These are phyloP conservation scores for Tubulanus polymorphus DNA, from an alignment of 2,888 invertebrate genomes.

Conservation along the genomic window DNA sequence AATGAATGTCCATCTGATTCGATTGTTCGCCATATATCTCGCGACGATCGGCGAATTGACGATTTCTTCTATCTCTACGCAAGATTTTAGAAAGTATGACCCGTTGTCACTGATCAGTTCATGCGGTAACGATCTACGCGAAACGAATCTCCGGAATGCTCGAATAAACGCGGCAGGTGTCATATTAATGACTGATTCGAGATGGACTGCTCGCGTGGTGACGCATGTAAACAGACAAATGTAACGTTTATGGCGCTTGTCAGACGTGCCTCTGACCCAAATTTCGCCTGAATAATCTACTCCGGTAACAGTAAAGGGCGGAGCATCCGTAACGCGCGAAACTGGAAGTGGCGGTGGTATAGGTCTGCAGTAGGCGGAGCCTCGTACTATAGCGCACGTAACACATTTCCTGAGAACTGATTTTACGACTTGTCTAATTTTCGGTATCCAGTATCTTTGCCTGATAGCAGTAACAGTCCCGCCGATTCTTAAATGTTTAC, in stretches of 20 bases:
- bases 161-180: neutral
- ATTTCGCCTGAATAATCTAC: conserved; percentile 2
- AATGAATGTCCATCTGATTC: neutral
- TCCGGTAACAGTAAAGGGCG: neutral
- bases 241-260: neutral
- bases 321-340: neutral
- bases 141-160: neutral
- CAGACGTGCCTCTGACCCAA: neutral
- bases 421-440: neutral
- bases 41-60: neutral
- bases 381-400: neutral
- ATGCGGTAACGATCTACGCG: neutral
- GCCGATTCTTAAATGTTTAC: too few relatives aligned
- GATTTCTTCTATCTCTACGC: neutral
- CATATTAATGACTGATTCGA: neutral
- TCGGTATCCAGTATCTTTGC: neutral
- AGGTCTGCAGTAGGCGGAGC: neutral
- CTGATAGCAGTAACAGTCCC: neutral
- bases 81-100: neutral
- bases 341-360: conserved; percentile 1
- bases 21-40: neutral
- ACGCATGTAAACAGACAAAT: conserved; percentile 2
- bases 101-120: conserved; percentile 2
- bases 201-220: conserved; percentile 3
- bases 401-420: neutral